Base-by-base conservation (phyloP, 2,797 vertebrate genomes). In the Sarcophilus harrisii region DNA sequence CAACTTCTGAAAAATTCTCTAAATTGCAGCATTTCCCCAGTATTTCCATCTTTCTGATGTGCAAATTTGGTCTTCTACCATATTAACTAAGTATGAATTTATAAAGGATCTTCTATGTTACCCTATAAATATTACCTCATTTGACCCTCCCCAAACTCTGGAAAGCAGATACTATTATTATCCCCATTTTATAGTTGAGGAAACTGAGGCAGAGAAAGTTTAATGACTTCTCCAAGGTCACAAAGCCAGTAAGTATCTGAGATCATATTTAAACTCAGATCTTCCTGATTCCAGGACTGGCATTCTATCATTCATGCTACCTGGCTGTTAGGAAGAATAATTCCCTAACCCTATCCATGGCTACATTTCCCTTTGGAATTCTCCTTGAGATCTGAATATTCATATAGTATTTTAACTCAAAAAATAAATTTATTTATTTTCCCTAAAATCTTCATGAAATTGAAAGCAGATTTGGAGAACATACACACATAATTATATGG, bases 401-500 rank as follows among this genome's bases (percentile, higher is more conserved):
- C 21, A 11, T 87, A 21, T 87, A 24, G 9, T 8, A 87, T n/a
- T 90, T 94, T 92, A 95, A 89, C 28, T 13, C 55, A 92, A 52
- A 54, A 29, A 38, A 12, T 95, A 90, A 87, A 6, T 90, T 49
- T 94, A 45, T 52, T 95, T 57, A 58, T 2, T 30, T 93, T 49
- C 3, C 73, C 38, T 57, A 30, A 89, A n/a, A 94, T 96, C 93
- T 95, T 45, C 62, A n/a, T 18, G 9, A 32, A 89, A 13, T 1
- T 92, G 29, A 96, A 92, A 94, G 59, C 45, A 12, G 5, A 92
- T 9, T 12, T 94, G 59, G 92, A 90, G 32, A 94, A 94, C 30
- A 9, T 4, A 58, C 49, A 55, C 89, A 57, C 93, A 87, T 95
- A 87, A 24, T 81, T 81, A 28, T 95, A 30, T 59, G 30, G 95